Conservation (phyloP, 2,888 invertebrate species). For the Caenorhabditis sp. region DNA sequence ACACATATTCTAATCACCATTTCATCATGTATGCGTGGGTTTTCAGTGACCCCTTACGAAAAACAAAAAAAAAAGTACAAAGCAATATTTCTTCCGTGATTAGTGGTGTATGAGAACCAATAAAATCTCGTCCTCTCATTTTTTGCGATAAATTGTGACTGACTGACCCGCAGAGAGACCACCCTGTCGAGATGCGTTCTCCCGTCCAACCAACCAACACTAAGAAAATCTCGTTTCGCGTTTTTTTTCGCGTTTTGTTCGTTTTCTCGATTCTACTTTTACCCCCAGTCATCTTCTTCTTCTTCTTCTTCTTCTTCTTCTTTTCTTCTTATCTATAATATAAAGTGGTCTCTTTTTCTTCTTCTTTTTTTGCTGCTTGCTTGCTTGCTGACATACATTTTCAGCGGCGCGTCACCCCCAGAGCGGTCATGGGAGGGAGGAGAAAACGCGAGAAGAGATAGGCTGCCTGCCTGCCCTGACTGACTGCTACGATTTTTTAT, state of each 20-base stretch:
- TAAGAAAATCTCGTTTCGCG: not conserved
- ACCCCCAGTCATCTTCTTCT: not conserved
- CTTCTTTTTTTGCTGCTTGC: slow-evolving; percentile 9
- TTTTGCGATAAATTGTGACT: not conserved
- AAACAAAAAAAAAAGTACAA: not conserved
- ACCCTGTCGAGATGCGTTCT: too few species aligned
- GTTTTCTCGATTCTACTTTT: not conserved
- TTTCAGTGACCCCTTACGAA: too few species aligned
- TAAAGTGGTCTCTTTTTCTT: slow-evolving; percentile 8
- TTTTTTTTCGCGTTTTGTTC: not conserved
- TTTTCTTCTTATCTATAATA: not conserved
- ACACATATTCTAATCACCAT: too few species aligned
- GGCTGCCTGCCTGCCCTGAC: not conserved
- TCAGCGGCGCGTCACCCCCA: not conserved
- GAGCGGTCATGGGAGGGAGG: slow-evolving; percentile 17
- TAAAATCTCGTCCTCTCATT: too few species aligned
- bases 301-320: slow-evolving; percentile 15
- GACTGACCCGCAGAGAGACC: not conserved
- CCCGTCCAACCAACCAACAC: too few species aligned
- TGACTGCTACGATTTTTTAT: not conserved
- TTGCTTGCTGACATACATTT: slow-evolving; percentile 4
- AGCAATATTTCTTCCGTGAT: slow-evolving; percentile 3
- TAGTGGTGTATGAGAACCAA: slow-evolving; percentile 1
- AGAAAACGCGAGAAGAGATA: slow-evolving; percentile 9
- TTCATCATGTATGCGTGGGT: not conserved